Evolutionary conservation across 2,113 vertebrate genomes (phyloP).

Genomic region (Heptranchias perlo): DNA sequence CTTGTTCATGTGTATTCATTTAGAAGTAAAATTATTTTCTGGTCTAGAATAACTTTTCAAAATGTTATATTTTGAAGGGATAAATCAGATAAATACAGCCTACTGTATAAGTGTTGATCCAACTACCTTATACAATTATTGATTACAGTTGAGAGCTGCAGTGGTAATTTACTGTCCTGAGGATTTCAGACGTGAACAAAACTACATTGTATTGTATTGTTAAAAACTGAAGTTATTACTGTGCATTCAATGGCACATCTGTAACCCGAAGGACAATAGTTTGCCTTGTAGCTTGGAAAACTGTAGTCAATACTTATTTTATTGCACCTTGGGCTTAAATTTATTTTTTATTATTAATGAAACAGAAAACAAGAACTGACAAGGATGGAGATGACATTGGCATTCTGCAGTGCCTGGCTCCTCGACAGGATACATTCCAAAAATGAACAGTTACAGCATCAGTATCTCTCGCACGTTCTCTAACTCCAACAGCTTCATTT

Average conservation of each 20-base stretch:
- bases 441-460: background rate
- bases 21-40: background rate
- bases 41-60: background rate
- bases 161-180: background rate
- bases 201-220: background rate
- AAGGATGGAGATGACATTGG: background rate
- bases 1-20: background rate
- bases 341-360: background rate
- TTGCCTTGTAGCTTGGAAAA: slow-evolving; percentile 1
- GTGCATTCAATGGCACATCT: background rate
- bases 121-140: background rate
- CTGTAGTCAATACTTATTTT: slow-evolving; percentile 6
- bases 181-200: background rate
- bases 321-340: slow-evolving; percentile 8
- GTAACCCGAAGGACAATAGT: background rate
- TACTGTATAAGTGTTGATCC: background rate
- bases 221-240: background rate
- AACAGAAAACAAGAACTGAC: background rate
- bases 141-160: background rate
- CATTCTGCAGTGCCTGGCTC: background rate
- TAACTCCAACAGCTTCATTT: background rate
- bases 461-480: background rate
- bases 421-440: background rate
- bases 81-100: background rate
- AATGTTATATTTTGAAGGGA: background rate